Percentiles rank a stretch among this genome's conserved stretches.
phyloP scores from a whole-genome alignment of 2,797 vertebrate genomes.

The Simalia tracyae region DNA sequence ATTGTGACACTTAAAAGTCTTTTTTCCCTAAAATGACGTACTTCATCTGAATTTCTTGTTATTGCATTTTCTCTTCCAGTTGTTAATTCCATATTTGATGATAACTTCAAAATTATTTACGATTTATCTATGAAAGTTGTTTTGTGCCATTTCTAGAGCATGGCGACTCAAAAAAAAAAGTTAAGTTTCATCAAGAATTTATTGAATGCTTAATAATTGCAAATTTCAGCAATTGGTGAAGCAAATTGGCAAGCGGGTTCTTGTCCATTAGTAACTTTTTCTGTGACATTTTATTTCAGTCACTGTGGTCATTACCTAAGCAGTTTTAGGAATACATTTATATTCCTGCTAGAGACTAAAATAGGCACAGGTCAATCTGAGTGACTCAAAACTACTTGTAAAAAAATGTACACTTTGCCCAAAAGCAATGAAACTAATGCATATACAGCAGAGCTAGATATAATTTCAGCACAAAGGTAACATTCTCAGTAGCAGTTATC shows the following conservation, averaged over 20 bases:
- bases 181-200: background rate
- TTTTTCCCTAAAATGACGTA: background rate
- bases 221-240: background rate
- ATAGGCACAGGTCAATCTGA: background rate
- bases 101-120: slow-evolving; percentile 21
- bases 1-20: background rate
- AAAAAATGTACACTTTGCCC: background rate
- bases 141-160: background rate
- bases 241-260: slow-evolving; percentile 35
- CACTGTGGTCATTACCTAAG: slow-evolving; percentile 22
- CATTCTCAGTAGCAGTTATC: background rate
- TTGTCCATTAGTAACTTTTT: slow-evolving; percentile 37
- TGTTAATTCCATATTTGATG: slow-evolving; percentile 2
- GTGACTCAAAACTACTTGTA: slow-evolving; percentile 21
- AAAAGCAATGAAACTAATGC: background rate
- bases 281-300: slow-evolving; percentile 24
- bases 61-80: background rate
- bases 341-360: slow-evolving; percentile 16
- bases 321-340: slow-evolving; percentile 29
- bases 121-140: background rate
- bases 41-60: background rate
- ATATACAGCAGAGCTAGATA: background rate
- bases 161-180: slow-evolving; percentile 1
- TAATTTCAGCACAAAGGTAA: background rate
- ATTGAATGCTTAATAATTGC: slow-evolving; percentile 10